Evolutionary conservation across 2,888 invertebrate genomes (phyloP), one percentile per base, ranked within the genome.

Genomic region (Norana najaformis): DNA sequence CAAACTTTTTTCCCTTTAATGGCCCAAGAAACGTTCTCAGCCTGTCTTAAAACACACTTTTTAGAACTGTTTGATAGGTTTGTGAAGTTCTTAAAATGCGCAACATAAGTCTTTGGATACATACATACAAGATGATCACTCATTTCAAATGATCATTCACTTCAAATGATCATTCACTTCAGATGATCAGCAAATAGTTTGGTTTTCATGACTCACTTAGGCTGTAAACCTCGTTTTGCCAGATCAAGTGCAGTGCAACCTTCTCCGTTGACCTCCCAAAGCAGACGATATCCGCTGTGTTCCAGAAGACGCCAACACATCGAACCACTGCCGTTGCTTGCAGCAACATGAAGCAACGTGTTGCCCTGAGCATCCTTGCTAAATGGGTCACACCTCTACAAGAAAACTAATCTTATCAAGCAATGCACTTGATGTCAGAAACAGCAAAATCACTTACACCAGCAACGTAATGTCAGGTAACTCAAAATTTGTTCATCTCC

Each of bases 341-440:
- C 93, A 82, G 94, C 93, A 23, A 94, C 91, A 91, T 94, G 94
- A 53, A 94, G 92, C 1, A 93, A 92, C 3, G 93, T 94, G 91
- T 94, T 94, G 5, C 94, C 94, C 85, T 92, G 92, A 18, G 82
- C 90, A 91, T 94, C 94, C 38, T 91, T 91, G 41, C 92, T 92
- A 13, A 88, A 91, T 20, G 94, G 89, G 89, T 94, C 93, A 92
- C 93, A 92, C 88, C 94, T 92, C 94, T 94, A 91, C 23, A 91
- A 90, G 36, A 39, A 69, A n/a, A 89, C n/a, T 11, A 69, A 69
- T n/a, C n/a, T n/a, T n/a, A n/a, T n/a, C 69, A n/a, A 69, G n/a
- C 69, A n/a, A n/a, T 6, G 69, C n/a, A 69, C 8, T n/a, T 69
- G 30, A n/a, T 69, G n/a, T n/a, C 69, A 69, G n/a, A 69, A 69